phyloP scores from a whole-genome alignment of 2,797 vertebrate species.

The Lates japonicus region DNA sequence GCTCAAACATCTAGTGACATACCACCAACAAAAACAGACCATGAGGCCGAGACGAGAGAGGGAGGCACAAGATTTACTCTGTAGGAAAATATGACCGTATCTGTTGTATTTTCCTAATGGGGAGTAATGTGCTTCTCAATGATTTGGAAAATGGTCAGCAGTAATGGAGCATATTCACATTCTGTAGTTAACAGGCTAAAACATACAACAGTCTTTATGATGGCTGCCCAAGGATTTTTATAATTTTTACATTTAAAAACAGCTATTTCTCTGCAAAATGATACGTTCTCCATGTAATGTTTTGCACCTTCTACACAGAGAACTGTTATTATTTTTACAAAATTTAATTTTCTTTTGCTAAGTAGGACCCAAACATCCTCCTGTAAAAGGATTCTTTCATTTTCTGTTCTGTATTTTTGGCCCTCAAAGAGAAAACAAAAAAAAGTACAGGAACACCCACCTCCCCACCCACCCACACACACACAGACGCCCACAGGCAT shows the following conservation, averaged over 20 bases:
- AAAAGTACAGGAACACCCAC: neutral
- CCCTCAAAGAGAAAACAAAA: neutral
- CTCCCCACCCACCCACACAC: neutral
- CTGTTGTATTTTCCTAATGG: neutral
- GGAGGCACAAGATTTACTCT: conserved; percentile 24
- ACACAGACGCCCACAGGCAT: conserved; percentile 1
- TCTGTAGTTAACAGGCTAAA: conserved; percentile 1
- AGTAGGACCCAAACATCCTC: neutral
- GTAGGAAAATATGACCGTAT: conserved; percentile 6
- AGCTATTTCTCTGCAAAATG: neutral
- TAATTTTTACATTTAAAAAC: conserved; percentile 3
- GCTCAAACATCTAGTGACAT: conserved; percentile 38
- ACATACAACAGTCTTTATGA: neutral
- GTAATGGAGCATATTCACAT: neutral
- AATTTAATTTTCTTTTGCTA: neutral
- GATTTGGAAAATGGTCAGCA: neutral
- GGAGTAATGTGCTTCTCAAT: neutral
- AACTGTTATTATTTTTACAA: neutral
- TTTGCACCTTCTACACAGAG: neutral
- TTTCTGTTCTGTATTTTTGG: neutral
- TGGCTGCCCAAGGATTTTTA: neutral
- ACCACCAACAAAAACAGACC: conserved; percentile 41
- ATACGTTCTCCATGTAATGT: neutral
- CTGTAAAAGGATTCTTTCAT: neutral
- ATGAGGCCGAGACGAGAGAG: conserved; percentile 25